Conservation (phyloP, 2,113 vertebrate species). For the Bujurquina vittata region DNA sequence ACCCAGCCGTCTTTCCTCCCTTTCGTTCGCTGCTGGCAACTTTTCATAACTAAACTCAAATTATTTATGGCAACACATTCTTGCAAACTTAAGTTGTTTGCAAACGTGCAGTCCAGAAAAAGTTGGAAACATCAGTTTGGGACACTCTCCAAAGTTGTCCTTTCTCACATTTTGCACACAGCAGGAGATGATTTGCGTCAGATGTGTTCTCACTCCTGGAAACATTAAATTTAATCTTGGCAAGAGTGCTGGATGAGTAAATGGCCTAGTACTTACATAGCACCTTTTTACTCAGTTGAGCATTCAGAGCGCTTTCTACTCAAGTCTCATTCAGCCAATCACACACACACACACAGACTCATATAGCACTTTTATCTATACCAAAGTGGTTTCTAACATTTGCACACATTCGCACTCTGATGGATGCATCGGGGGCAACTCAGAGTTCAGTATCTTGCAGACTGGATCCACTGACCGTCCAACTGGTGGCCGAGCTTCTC, state of each 20-base stretch:
- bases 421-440: too few relatives aligned
- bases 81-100: not conserved
- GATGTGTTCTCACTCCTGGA: not conserved
- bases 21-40: not conserved
- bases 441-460: too few relatives aligned
- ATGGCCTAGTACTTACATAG: not conserved
- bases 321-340: not conserved
- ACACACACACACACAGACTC: not conserved
- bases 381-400: not conserved
- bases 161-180: not conserved
- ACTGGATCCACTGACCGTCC: too few relatives aligned
- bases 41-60: not conserved
- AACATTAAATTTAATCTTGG: not conserved
- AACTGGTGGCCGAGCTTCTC: too few relatives aligned
- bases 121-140: not conserved
- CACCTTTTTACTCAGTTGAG: not conserved
- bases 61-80: not conserved
- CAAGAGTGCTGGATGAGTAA: not conserved
- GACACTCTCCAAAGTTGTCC: not conserved
- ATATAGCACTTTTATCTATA: not conserved
- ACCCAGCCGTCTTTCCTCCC: not conserved
- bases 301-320: not conserved
- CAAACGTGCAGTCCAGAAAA: not conserved
- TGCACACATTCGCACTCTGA: too few relatives aligned
- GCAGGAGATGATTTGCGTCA: not conserved